Base-by-base conservation (phyloP, 35 echinoderm and acorn worm species). In the Holothuria glaberrima region DNA sequence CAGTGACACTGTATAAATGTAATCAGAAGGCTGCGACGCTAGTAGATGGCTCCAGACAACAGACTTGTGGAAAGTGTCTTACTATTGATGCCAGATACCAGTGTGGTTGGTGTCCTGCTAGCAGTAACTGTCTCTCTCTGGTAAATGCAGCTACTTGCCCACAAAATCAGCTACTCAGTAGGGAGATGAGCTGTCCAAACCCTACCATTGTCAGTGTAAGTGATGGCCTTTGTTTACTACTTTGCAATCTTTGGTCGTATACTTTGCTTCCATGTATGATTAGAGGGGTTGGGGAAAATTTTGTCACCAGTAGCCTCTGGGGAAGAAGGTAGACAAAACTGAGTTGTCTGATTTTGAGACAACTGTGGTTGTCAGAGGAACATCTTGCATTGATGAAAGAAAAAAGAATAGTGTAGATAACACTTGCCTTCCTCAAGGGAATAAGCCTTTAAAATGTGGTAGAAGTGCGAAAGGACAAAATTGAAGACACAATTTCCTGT, bases 161-260 rank as follows among this genome's bases (percentile, higher is more conserved):
- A 5, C 21, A 12, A 18, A 36, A 61, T 57, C 22, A 84, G 33
- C 6, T 19, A 10, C 52, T 84, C 31, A 28, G 13, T 36, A 26
- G 27, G 31, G 57, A 22, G 2, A 84, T 61, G 54, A 63, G 26
- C 30, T 84, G 80, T 61, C 80, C 80, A 5, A 84, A 84, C 31
- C 80, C 80, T 6, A 84, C 52, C 17, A 31, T 84, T 58, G 57
- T 33, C 80, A 84, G 57, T 84, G 80, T 84, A 63, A 61, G 80
- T 78, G 36, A 41, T 41, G 36, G 36, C 36, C 7, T 41, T 41
- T 41, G 36, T 41, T 41, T 2, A 41, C 7, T 7, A 41, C 36
- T 41, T 41, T 41, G 36, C 36, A 41, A 7, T 2, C 7, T 41
- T 69, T 30, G n/a, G 66, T 27, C 13, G 3, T 69, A 33, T 13